A percentile compares a stretch with the other conserved stretches of the same genome.
Conservation (phyloP, 1,140 invertebrate genomes). For the Pseudomyrmex dendroicus region DNA sequence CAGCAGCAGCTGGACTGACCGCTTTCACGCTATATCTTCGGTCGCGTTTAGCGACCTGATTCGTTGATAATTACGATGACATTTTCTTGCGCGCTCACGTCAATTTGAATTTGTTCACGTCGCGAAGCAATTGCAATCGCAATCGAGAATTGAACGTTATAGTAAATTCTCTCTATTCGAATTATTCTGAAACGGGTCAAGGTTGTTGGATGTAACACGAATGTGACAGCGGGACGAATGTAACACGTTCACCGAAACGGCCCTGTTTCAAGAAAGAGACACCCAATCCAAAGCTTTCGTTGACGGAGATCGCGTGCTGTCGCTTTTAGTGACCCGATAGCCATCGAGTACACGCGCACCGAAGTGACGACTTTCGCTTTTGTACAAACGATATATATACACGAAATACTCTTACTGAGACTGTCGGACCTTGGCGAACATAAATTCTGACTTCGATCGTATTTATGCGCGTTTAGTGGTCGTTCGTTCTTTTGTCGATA, state of each 20-base stretch:
- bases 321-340: conserved; percentile 17
- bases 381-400: conserved; percentile 40
- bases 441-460: neutral
- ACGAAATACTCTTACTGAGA: conserved; percentile 31
- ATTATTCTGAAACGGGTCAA: conserved; percentile 11
- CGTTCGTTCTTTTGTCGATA: neutral
- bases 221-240: neutral
- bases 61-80: conserved; percentile 42
- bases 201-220: neutral
- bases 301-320: conserved; percentile 37
- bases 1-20: conserved; percentile 78
- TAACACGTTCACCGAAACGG: neutral
- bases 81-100: conserved; percentile 43
- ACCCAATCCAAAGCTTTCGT: neutral
- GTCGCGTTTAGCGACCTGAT: conserved; percentile 66
- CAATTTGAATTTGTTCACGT: neutral
- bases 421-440: neutral
- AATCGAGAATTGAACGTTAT: neutral
- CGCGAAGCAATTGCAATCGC: neutral
- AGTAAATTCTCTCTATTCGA: no score
- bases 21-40: conserved; percentile 79
- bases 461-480: neutral
- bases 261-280: neutral
- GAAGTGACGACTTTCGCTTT: conserved; percentile 72
- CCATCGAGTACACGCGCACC: conserved; percentile 52